Base-by-base conservation (phyloP, 2,797 vertebrate species). In the Poliocrania exsul region DNA sequence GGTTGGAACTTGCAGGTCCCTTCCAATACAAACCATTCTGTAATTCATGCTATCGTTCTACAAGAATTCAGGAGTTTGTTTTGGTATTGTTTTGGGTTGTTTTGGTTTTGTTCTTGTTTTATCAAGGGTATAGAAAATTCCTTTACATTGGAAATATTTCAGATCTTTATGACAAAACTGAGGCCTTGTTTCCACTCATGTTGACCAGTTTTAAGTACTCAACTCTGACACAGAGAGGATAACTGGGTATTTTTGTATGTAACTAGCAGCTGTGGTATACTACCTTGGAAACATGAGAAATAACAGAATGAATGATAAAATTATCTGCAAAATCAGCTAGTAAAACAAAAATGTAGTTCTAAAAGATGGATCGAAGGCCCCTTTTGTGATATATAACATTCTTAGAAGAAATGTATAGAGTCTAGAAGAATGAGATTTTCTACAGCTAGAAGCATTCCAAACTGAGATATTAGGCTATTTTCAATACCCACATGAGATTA, bases 391-490 rank as follows among this genome's bases (percentile, higher is more conserved):
- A 96, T 86, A 95, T 69, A 92, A 73, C 31, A 71, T 82, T 93
- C 51, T 96, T 92, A 81, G 57, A 95, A 35, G 29, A 77, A 94
- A 78, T 56, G 28, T 38, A 24, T 18, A 92, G 69, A 90, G 46
- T 93, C 93, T 50, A 88, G 73, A 81, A 91, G 33, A 85, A 90
- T 61, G 49, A 96, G 44, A 31, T 86, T 93, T 95, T 95, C 42
- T 96, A 54, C 28, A 54, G 50, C 57, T 97, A 90, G 88, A 92
- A 95, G 15, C 26, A 42, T 92, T 94, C 81, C 94, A 95, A 86
- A 94, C 82, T 90, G 96, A 92, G 94, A 95, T 95, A 91, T 46
- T 91, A 95, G 92, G 79, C 81, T 67, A 80, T 90, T 97, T 96
- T 92, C 72, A 92, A 81, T 80, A 67, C 62, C 56, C 65, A 82